Base-by-base conservation (phyloP, 2,113 vertebrate species). In the Megaceryle maxima region DNA sequence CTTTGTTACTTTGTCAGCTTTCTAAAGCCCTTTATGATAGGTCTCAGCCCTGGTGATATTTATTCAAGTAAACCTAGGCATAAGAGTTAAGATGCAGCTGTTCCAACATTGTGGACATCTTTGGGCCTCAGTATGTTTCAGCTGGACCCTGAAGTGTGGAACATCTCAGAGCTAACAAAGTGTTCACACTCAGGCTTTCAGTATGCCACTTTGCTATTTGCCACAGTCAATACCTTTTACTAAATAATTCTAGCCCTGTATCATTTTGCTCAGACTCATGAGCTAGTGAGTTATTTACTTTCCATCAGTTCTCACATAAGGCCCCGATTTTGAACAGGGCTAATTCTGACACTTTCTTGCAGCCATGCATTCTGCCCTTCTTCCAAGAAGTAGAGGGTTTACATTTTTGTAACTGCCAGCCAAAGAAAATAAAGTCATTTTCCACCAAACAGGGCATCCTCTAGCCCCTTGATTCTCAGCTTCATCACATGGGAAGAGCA, bases 1-100 rank as follows among this genome's bases (percentile, higher is more conserved):
- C 96, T 97, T 97, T 97, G 96, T 97, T 97, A 96, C 94, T 93
- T 94, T 91, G 95, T 96, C 96, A 97, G 97, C 91, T 96, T 96
- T 95, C 92, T 95, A 96, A 97, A 97, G 95, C 91, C 95, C 82
- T 97, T 97, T 97, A 97, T 97, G 96, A 97, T 94, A 88, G 86
- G 86, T 93, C 87, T 96, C 96, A 95, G 93, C 84, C 69, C 90
- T 91, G 69, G 72, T 83, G 88, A 93, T 97, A 96, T 97, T 97
- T 97, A 95, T 96, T 97, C 96, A 96, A 96, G 89, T 85, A 95
- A 96, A 95, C 76, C 91, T 94, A 90, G 91, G 94, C 86, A 94
- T 68, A 80, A 91, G 92, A 94, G 84, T 55, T 94, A 86, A 95
- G 95, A 92, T 93, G 96, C 96, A 97, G 97, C 97, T 97, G 97